A percentile compares a stretch with the other conserved stretches of the same genome.
phyloP scores from a whole-genome alignment of 2,113 vertebrate species.

The Perca schrenkii region DNA sequence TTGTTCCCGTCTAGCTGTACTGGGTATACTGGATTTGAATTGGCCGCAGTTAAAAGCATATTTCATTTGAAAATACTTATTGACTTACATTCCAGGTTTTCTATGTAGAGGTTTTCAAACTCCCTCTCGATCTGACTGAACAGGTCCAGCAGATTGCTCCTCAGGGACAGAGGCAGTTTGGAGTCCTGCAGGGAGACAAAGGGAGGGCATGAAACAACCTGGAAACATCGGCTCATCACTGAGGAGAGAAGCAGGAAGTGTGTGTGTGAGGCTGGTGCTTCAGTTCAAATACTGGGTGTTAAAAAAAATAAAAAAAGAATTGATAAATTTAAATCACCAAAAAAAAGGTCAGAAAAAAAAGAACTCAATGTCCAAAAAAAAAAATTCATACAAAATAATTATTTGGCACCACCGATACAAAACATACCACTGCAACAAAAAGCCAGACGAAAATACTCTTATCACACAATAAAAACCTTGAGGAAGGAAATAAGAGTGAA shows the following conservation, averaged over 20 bases:
- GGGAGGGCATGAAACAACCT: neutral
- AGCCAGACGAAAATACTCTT: neutral
- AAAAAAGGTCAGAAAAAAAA: too few relatives aligned
- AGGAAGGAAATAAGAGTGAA: slow-evolving; percentile 29
- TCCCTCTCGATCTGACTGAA: slow-evolving; percentile 99
- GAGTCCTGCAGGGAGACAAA: slow-evolving; percentile 89
- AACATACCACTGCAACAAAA: neutral
- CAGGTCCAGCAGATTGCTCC: slow-evolving; percentile 94
- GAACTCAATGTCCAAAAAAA: too few relatives aligned
- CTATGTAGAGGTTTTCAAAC: slow-evolving; percentile 98
- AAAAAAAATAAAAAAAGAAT: too few relatives aligned
- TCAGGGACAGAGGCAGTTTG: slow-evolving; percentile 92
- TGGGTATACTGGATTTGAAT: neutral
- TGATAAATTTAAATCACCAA: too few relatives aligned
- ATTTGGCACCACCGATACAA: neutral
- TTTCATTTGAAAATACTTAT: neutral
- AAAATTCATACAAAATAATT: neutral
- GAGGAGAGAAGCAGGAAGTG: too few relatives aligned
- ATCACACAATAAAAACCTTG: slow-evolving; percentile 8
- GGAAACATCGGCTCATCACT: too few relatives aligned
- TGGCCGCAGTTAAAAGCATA: neutral
- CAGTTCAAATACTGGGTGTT: too few relatives aligned
- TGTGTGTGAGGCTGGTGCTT: too few relatives aligned
- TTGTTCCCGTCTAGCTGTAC: neutral
- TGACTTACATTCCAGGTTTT: slow-evolving; percentile 96